A percentile compares a stretch with the other conserved stretches of the same genome.
phyloP scores from a whole-genome alignment of 2,113 vertebrate species.

The Varanus komodoensis region DNA sequence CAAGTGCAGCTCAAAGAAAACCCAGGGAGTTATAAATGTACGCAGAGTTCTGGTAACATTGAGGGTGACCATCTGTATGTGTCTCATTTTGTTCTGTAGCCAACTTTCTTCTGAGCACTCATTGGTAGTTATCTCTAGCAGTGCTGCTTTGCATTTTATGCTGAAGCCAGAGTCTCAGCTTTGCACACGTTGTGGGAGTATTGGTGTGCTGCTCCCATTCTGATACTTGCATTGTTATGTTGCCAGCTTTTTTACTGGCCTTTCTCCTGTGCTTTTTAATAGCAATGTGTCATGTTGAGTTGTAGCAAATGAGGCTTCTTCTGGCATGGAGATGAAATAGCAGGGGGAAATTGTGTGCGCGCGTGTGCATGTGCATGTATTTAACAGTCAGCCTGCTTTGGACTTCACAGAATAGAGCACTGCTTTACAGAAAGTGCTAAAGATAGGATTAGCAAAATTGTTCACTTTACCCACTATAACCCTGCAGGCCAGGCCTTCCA shows the following conservation, averaged over 20 bases:
- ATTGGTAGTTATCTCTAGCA: neutral
- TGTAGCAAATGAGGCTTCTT: neutral
- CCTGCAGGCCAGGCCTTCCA: no score
- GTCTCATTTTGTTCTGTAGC: neutral
- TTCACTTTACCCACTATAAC: no score
- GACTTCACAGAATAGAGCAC: neutral
- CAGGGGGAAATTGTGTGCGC: neutral
- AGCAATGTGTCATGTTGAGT: neutral
- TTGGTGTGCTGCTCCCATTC: neutral
- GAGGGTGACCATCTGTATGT: neutral
- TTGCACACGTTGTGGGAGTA: neutral
- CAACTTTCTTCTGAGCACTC: neutral
- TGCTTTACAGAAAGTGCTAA: neutral
- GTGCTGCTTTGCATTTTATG: neutral
- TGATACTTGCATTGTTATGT: neutral
- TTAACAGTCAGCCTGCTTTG: neutral
- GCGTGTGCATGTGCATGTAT: neutral
- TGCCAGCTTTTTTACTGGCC: neutral
- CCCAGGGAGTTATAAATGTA: neutral
- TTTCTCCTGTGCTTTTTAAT: neutral
- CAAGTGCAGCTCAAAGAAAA: neutral
- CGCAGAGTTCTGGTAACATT: neutral
- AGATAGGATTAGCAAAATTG: neutral
- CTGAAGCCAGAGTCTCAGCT: neutral
- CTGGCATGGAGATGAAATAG: neutral